Evolutionary conservation across 2,113 vertebrate species (phyloP).

Genomic region (Pomatorhinus ruficollis): DNA sequence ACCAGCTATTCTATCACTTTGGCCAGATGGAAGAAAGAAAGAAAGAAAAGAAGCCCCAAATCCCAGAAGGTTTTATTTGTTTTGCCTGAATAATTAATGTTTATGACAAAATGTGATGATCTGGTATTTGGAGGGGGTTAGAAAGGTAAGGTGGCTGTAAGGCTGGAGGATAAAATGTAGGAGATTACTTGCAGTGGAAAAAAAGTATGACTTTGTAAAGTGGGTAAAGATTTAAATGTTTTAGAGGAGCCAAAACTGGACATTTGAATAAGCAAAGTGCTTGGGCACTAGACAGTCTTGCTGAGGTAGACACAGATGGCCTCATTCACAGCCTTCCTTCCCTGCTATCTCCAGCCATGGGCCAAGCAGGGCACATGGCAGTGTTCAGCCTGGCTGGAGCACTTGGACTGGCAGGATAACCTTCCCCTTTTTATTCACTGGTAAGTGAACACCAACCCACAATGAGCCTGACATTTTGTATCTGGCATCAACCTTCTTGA

Average conservation of each 20-base stretch:
- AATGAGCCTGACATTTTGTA: not conserved
- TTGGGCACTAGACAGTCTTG: not conserved
- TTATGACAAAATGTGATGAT: not conserved
- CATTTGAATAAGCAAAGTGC: not conserved
- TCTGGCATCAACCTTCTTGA: not conserved
- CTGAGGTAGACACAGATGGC: not conserved
- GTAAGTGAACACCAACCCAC: not conserved
- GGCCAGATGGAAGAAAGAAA: not conserved
- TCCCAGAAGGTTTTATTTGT: not conserved
- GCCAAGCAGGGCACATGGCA: not conserved
- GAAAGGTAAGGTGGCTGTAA: not conserved
- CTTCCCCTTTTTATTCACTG: not conserved
- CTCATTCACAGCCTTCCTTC: not conserved
- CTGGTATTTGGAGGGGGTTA: not conserved
- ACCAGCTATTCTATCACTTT: not conserved
- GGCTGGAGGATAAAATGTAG: not conserved
- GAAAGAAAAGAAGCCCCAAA: rapidly evolving
- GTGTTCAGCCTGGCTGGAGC: not conserved
- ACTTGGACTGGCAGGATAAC: not conserved
- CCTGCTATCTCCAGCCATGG: not conserved
- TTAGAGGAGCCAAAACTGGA: not conserved
- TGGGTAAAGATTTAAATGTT: not conserved
- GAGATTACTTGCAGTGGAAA: not conserved
- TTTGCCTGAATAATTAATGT: not conserved
- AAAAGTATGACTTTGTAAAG: not conserved